phyloP scores from a whole-genome alignment of 2,113 vertebrate species.

The Ictalurus punctatus region DNA sequence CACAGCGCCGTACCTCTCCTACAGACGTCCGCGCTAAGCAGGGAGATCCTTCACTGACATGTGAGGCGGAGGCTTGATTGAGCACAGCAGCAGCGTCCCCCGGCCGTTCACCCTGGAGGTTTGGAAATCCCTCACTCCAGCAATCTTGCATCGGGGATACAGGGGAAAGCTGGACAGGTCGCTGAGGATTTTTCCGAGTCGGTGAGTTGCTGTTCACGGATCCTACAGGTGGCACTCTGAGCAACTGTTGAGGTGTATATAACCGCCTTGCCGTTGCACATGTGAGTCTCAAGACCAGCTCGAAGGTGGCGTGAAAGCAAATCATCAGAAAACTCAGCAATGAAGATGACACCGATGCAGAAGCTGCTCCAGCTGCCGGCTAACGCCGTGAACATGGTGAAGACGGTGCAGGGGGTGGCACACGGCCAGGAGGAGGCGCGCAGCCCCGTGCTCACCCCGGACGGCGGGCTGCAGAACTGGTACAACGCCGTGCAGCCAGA shows the following conservation, averaged over 20 bases:
- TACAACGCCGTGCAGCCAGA: slow-evolving; percentile 86
- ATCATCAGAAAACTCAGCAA: too few species aligned
- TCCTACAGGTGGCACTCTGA: slow-evolving; percentile 29
- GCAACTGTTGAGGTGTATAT: background rate
- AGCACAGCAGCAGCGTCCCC: background rate
- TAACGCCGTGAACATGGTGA: slow-evolving; percentile 74
- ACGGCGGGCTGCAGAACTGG: slow-evolving; percentile 77
- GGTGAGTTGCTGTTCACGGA: background rate
- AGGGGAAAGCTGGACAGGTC: background rate
- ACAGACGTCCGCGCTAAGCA: background rate
- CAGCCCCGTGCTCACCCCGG: slow-evolving; percentile 82
- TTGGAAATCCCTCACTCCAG: background rate
- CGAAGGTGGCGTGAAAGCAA: background rate
- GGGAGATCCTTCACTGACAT: background rate
- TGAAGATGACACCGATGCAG: slow-evolving; percentile 79
- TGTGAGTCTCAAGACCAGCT: background rate
- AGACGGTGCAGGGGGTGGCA: slow-evolving; percentile 69
- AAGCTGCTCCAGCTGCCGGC: slow-evolving; percentile 85
- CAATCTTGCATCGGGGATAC: background rate
- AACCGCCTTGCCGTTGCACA: background rate
- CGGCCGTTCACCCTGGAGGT: background rate
- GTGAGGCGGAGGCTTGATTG: background rate
- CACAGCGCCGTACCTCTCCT: background rate
- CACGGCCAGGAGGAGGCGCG: slow-evolving; percentile 77
- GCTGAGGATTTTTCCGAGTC: background rate